These are phyloP conservation scores for Sycophaga agraensis DNA, from an alignment of 1,140 invertebrate genomes.

Conservation along the genomic window DNA sequence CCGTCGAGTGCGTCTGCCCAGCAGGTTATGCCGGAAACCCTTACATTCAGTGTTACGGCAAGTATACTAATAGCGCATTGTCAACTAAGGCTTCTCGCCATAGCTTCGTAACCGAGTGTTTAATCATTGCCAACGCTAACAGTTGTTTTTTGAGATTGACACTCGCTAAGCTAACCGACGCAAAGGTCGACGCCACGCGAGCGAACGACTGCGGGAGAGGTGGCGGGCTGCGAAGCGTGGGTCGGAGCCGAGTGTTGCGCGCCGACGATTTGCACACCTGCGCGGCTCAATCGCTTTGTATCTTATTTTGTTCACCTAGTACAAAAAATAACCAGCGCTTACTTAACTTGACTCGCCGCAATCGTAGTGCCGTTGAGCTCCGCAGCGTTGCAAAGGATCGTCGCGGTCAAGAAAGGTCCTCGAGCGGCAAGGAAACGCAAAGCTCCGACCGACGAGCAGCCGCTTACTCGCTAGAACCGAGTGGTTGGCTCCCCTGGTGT, in stretches of 20 bases:
- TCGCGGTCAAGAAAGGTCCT: too few species aligned
- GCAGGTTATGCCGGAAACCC: constrained; percentile 83
- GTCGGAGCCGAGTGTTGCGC: too few species aligned
- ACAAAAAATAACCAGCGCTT: too few species aligned
- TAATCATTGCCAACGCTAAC: background rate
- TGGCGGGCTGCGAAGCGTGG: too few species aligned
- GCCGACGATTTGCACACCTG: too few species aligned
- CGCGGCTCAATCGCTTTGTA: too few species aligned
- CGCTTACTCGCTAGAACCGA: background rate
- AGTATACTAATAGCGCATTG: constrained; percentile 26
- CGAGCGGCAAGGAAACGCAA: too few species aligned
- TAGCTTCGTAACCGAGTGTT: constrained; percentile 12
- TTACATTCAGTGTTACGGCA: constrained; percentile 77
- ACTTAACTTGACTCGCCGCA: too few species aligned
- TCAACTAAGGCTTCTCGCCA: constrained; percentile 21
- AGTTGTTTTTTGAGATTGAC: background rate
- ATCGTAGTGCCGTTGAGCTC: too few species aligned
- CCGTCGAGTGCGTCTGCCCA: constrained; percentile 79
- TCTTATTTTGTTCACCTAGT: too few species aligned
- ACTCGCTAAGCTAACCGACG: constrained; percentile 15
- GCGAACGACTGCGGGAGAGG: background rate
- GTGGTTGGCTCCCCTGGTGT: background rate
- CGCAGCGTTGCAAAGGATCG: too few species aligned
- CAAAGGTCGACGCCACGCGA: background rate
- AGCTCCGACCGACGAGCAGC: too few species aligned